These are phyloP conservation scores for Calameuta filiformis DNA, from an alignment of 2,888 invertebrate genomes.

Conservation along the genomic window DNA sequence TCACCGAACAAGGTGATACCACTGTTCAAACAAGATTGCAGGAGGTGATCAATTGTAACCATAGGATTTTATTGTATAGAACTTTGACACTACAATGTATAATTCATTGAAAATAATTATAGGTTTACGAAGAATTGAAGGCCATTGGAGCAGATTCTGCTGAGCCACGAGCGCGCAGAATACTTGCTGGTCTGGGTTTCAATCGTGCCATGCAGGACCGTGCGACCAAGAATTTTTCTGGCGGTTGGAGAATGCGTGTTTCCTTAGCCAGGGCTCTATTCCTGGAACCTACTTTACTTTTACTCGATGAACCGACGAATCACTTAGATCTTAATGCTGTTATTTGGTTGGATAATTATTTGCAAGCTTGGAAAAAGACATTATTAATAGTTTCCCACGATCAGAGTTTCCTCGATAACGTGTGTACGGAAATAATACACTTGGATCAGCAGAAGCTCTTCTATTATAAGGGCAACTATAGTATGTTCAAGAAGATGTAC, in stretches of 20 bases:
- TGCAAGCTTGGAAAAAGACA: constrained; percentile 99
- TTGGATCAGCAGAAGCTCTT: constrained; percentile 93
- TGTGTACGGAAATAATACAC: constrained; percentile 99
- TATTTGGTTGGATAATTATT: constrained; percentile 99
- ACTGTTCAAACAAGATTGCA: constrained; percentile 83
- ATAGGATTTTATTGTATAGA: not conserved
- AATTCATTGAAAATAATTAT: constrained; percentile 10
- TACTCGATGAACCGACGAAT: constrained; percentile 99
- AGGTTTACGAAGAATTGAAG: constrained; percentile 93
- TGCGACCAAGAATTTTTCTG: constrained; percentile 89
- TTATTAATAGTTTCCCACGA: constrained; percentile 98
- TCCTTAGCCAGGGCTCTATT: constrained; percentile 96
- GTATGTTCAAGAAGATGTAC: constrained; percentile 99
- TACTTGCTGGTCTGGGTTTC: constrained; percentile 97
- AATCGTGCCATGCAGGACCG: constrained; percentile 89
- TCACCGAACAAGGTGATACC: constrained; percentile 79
- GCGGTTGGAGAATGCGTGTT: constrained; percentile 99
- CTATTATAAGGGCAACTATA: constrained; percentile 98
- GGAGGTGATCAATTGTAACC: constrained; percentile 69
- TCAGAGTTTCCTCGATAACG: constrained; percentile 99
- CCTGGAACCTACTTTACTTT: constrained; percentile 94
- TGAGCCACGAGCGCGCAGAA: constrained; percentile 94
- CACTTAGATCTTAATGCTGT: constrained; percentile 99
- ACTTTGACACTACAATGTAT: not conserved
- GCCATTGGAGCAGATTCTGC: constrained; percentile 98